Evolutionary conservation across 2,888 invertebrate genomes (phyloP), one percentile per base, ranked within the genome.

Genomic region (Eremobia ochroleuca): DNA sequence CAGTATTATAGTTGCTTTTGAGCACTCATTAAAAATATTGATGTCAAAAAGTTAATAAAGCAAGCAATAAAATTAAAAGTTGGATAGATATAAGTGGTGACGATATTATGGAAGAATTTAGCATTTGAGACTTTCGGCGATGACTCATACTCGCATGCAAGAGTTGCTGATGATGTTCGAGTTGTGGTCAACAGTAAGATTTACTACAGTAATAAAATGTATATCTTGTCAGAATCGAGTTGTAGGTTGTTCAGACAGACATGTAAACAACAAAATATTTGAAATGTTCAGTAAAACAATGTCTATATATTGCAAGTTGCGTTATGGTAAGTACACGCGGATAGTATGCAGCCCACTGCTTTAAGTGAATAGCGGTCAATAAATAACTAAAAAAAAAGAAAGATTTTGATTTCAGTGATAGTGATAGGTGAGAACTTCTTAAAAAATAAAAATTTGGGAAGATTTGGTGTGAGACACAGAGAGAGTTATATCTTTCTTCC

Each of bases 21-120:
- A 34, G 37, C 25, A 31, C 21, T 31, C 13, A 67, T 62, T 37
- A n/a, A 52, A 74, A 68, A 40, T 13, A 11, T 61, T 62, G 55
- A 52, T 65, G 43, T 40, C 43, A 52, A 52, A 61, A 49, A 11
- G 11, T n/a, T 46, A 55, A 31, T 52, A 49, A 67, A 67, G 49
- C 61, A 62, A 68, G 58, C 43, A 62, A 73, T 70, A 62, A 66
- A 58, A 61, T 34, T n/a, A 76, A 81, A 72, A 52, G 65, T 66
- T 69, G 46, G 18, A 72, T 86, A 74, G 37, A 72, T 83, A 67
- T 69, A 55, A 69, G n/a, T 65, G 73, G 67, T 82, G 86, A 86
- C 87, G 79, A 70, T 74, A 55, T 55, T 64, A 28, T 9, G 21
- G n/a, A 87, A 73, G 70, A 85, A 87, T 85, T 79, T 82, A 77